Evolutionary conservation across 2,797 vertebrate genomes (phyloP), one percentile per base, ranked within the genome.

Genomic region (Agapornis canus): DNA sequence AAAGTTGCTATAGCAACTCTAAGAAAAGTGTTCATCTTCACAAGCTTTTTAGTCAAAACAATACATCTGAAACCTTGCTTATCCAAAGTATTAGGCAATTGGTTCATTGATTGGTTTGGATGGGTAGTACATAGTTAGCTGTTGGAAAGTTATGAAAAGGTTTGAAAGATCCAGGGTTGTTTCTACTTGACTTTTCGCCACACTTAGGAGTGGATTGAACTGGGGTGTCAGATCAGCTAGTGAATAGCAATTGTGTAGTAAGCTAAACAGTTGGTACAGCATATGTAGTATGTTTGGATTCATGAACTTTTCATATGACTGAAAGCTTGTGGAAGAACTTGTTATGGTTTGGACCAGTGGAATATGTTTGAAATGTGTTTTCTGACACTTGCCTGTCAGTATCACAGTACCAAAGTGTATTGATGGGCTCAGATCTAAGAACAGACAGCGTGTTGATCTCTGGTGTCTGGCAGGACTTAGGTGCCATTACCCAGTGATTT

Each of bases 1-100:
- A 40, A 81, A 80, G 85, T 94, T 95, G 72, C 87, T 90, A 81
- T 94, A 92, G 95, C 93, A 94, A 94, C 91, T 87, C 56, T 42
- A 57, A 61, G 42, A 52, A 73, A 75, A 94, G 43, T 23, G 9
- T 89, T 21, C 21, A 23, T 87, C 45, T 91, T 95, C 16, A 52
- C 31, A 64, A 75, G 72, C 20, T 43, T 82, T 87, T 92, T 72
- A 66, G 47, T 90, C 49, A 81, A 82, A 89, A 85, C 63, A 80
- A 49, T 65, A 23, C 4, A 31, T 54, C 66, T 73, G 77, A 64
- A 93, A n/a, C 32, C 57, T 77, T 52, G 23, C 9, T 45, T 89
- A 22, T 37, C 48, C 20, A 64, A 48, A 89, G 52, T 23, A 45
- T 80, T 68, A 77, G 35, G 27, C 29, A 51, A 4, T 31, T 64